phyloP scores from a whole-genome alignment of 2,113 vertebrate species.

The Oncorhynchus keta region DNA sequence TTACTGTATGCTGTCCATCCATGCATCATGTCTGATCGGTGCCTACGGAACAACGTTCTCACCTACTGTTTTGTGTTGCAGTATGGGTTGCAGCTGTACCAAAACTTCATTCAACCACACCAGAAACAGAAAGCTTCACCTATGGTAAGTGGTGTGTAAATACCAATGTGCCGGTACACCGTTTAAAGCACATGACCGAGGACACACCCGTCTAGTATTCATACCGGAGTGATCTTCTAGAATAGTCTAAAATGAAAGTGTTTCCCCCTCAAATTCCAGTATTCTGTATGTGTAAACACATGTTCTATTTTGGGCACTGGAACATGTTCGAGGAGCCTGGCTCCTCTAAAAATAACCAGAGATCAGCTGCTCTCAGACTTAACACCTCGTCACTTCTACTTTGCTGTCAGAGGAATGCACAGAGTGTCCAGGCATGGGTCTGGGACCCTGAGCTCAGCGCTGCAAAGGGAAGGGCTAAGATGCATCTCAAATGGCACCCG shows the following conservation, averaged over 20 bases:
- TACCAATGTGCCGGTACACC: neutral
- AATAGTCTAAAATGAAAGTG: conserved; percentile 45
- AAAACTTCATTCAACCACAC: conserved; percentile 91
- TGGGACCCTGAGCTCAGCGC: neutral
- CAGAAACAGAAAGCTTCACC: conserved; percentile 88
- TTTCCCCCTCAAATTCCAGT: conserved; percentile 37
- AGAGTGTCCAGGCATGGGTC: conserved; percentile 16
- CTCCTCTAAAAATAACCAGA: conserved; percentile 69
- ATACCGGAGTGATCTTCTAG: conserved; percentile 39
- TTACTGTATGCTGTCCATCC: neutral
- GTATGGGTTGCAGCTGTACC: conserved; percentile 94
- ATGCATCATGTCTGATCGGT: neutral
- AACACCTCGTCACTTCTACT: conserved; percentile 67
- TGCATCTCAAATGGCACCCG: too few relatives aligned
- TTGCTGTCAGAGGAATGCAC: conserved; percentile 53
- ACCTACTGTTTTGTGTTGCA: conserved; percentile 63
- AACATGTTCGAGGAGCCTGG: conserved; percentile 51
- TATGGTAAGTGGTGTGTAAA: conserved; percentile 80
- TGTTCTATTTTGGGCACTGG: conserved; percentile 59
- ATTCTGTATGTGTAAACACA: conserved; percentile 48
- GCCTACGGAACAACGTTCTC: neutral
- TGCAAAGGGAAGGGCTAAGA: neutral
- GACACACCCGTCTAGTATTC: neutral
- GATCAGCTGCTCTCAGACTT: conserved; percentile 74
- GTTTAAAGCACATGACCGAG: conserved; percentile 22